Conservation (phyloP, 2,113 vertebrate genomes). For the Anhinga anhinga region DNA sequence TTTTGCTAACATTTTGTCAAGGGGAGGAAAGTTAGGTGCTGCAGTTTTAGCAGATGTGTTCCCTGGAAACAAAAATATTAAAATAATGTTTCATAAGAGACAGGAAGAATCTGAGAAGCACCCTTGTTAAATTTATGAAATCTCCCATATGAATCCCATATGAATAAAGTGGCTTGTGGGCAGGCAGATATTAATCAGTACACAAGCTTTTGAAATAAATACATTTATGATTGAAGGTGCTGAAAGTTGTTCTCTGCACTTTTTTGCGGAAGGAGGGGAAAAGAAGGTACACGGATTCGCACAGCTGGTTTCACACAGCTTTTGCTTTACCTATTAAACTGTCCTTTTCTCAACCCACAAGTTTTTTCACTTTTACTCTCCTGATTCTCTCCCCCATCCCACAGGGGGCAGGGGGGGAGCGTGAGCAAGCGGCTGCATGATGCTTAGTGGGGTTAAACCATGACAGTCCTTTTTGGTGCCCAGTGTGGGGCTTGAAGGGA, state of each 20-base stretch:
- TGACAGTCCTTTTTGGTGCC: no score
- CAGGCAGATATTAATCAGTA: conserved; percentile 11
- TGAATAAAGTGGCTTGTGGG: conserved; percentile 5
- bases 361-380: no score
- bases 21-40: not conserved
- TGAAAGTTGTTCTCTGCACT: not conserved
- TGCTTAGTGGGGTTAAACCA: no score
- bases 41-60: not conserved
- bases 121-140: conserved; percentile 16
- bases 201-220: not conserved
- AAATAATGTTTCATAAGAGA: conserved; percentile 21
- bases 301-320: no score
- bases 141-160: not conserved
- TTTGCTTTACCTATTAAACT: no score
- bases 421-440: no score
- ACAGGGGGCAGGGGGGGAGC: no score
- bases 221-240: not conserved
- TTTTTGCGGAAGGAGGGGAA: not conserved
- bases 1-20: not conserved
- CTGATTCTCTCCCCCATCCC: no score
- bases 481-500: no score
- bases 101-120: not conserved
- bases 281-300: not conserved
- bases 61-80: not conserved
- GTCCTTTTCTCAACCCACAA: no score